Evolutionary conservation across 2,797 vertebrate species (phyloP), one percentile per base, ranked within the genome.

Genomic region (Potorous gilbertii): DNA sequence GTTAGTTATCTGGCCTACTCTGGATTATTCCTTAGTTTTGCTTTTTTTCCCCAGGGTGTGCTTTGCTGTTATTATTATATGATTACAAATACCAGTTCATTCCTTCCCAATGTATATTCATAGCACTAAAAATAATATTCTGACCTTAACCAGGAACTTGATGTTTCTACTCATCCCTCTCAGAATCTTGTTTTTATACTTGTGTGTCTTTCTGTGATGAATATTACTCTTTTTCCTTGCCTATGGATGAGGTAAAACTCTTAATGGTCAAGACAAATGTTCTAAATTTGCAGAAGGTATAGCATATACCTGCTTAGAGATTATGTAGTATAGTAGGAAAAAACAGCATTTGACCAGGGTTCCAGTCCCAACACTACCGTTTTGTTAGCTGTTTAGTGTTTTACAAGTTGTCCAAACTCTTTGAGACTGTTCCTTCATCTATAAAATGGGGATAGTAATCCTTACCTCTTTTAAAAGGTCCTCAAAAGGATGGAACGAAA

Each of bases 31-130:
- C 95, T 81, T 54, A 90, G 55, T 94, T 91, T 57, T 66, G 59
- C 34, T 62, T 62, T 66, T 89, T 1, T 57, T 93, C 91, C 94
- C 56, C 0, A 50, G 93, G n/a, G 54, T 55, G 29, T 0, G 21
- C 12, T 55, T 93, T 94, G 91, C 95, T 97, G 93, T 97, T 97
- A 90, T 81, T 74, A 96, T 97, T 97, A 97, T 96, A 94, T 94
- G 94, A 96, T 97, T 95, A 95, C 92, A 62, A 62, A 97, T 81
- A 91, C 92, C 66, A 62, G 16, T 92, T 56, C 66, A 1, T 93
- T 90, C 94, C 74, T 92, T 96, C 90, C 66, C 92, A n/a, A 56
- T 90, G 54, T 96, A 27, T 55, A 12, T 55, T 97, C 95, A 66
- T 94, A 93, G 94, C 56, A 46, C 91, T 97, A 96, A 96, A 97